Base-by-base conservation (phyloP, 2,888 invertebrate species). In the Proisotoma minuta region DNA sequence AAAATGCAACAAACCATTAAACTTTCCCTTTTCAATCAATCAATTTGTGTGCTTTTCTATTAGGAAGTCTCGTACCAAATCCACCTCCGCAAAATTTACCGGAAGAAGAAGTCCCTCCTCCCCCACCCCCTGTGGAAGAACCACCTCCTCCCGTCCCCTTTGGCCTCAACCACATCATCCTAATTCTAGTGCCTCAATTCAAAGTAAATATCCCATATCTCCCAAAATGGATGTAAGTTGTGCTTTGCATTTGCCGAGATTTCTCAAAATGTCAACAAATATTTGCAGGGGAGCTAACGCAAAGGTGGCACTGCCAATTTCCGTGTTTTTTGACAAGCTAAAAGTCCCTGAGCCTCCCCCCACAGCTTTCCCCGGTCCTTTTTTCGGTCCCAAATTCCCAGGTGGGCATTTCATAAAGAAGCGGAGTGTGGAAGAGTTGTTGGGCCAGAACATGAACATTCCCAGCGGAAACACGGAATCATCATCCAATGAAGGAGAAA, bases 101-200 rank as follows among this genome's bases (percentile, higher is more conserved):
- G 4, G 48, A 18, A 12, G 34, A 34, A 34, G n/a, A n/a, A n/a
- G n/a, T n/a, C n/a, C 57, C 59, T 18, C 40, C 58, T 2, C 60
- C 60, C 8, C 62, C 60, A 12, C 43, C 27, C 10, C 22, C 10
- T 15, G 18, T 47, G 2, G 28, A 24, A 1, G 26, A 29, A 5
- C 53, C 54, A 4, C 26, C 50, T n/a, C 28, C 43, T 2, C 26
- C 58, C 3, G 66, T 58, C 0, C 68, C 68, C 3, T 60, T 71
- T 39, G 72, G 72, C 2, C 56, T 72, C 3, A 63, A 69, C n/a
- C 63, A 69, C 24, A 43, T 71, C 3, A 67, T 69, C 47, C 23
- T 72, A 12, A 69, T 71, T 29, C 29, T 72, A 1, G 70, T 72
- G 2, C 72, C 72, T 1, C 67, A 66, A 52, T 68, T 72, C 54